Percentiles rank a stretch among this genome's conserved stretches.
phyloP scores from a whole-genome alignment of 2,888 invertebrate species.

The Tachystola acroxantha region DNA sequence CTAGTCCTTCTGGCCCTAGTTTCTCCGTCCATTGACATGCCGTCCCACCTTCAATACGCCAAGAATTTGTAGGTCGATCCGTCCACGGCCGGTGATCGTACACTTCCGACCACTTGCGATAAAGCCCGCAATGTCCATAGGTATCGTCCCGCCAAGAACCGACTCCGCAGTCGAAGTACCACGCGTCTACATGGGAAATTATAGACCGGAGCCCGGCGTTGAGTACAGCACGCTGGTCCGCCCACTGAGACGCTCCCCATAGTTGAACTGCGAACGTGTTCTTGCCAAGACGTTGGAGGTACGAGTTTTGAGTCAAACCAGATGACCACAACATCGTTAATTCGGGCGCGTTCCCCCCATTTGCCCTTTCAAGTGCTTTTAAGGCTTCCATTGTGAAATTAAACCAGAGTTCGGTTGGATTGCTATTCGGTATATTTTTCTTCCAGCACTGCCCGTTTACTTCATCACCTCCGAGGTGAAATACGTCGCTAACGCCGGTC shows the following conservation, averaged over 20 bases:
- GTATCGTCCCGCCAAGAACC: slow-evolving; percentile 90
- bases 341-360: slow-evolving; percentile 75
- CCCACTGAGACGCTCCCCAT: slow-evolving; percentile 90
- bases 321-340: slow-evolving; percentile 86
- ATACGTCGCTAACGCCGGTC: slow-evolving; percentile 86
- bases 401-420: slow-evolving; percentile 87
- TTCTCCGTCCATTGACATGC: slow-evolving; percentile 94
- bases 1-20: slow-evolving; percentile 84
- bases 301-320: slow-evolving; percentile 85
- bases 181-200: slow-evolving; percentile 91
- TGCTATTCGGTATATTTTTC: slow-evolving; percentile 84
- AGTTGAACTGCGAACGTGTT: slow-evolving; percentile 68
- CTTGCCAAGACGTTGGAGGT: slow-evolving; percentile 76
- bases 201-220: slow-evolving; percentile 87
- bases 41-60: slow-evolving; percentile 83
- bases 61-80: slow-evolving; percentile 35
- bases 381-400: slow-evolving; percentile 84
- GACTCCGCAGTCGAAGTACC: slow-evolving; percentile 93
- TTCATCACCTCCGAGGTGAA: slow-evolving; percentile 90
- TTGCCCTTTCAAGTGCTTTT: slow-evolving; percentile 78
- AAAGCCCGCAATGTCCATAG: slow-evolving; percentile 91
- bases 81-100: slow-evolving; percentile 90
- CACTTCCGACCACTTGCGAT: slow-evolving; percentile 91
- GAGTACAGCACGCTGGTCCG: slow-evolving; percentile 85
- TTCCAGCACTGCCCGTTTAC: slow-evolving; percentile 90